phyloP scores from a whole-genome alignment of 2,888 invertebrate genomes.

The Syritta pipiens region DNA sequence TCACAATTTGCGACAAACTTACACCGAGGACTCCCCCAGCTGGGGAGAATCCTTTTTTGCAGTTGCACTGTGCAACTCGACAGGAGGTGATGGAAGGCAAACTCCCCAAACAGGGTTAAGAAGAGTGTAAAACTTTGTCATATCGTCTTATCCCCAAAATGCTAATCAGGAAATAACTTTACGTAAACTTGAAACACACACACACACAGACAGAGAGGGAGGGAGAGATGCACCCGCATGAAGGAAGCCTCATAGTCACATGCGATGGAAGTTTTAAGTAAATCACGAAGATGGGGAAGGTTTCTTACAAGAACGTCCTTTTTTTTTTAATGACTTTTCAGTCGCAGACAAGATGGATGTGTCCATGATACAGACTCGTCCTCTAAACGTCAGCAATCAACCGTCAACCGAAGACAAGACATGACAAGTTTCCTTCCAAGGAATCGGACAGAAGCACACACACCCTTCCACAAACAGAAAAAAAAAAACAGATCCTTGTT shows the following conservation, averaged over 20 bases:
- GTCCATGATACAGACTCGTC: too few species aligned
- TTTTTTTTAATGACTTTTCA: neutral
- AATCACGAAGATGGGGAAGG: conserved; percentile 24
- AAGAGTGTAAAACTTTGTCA: too few species aligned
- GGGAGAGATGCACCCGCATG: too few species aligned
- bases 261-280: conserved; percentile 31
- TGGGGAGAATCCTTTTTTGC: too few species aligned
- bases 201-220: too few species aligned
- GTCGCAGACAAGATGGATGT: neutral
- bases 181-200: neutral
- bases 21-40: too few species aligned
- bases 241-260: neutral
- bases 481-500: neutral
- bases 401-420: neutral
- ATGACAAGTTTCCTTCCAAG: conserved; percentile 1
- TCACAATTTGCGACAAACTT: too few species aligned
- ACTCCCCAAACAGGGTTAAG: too few species aligned
- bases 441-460: neutral
- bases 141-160: conserved; percentile 14
- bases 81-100: too few species aligned
- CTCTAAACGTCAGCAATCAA: neutral
- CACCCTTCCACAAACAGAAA: neutral
- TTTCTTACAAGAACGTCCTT: neutral
- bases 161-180: conserved; percentile 21
- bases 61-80: too few species aligned